Percentiles rank a stretch among this genome's conserved stretches.
Conservation (phyloP, 2,113 vertebrate genomes). For the Macquaria ambigua region DNA sequence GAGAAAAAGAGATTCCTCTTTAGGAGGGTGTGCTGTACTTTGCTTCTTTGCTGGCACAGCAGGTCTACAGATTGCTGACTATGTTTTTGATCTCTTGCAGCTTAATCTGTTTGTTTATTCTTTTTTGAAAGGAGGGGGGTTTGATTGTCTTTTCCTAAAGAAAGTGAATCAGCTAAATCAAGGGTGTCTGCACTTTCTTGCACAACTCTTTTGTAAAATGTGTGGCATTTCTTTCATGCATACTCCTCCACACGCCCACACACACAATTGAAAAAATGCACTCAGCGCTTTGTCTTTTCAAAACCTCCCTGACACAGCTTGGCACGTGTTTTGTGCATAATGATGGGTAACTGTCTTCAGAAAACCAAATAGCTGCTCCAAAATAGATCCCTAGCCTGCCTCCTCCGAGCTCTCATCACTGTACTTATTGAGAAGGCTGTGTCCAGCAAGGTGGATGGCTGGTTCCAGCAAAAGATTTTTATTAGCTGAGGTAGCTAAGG, state of each 20-base stretch:
- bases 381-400: conserved; percentile 15
- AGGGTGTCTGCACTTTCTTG: background rate
- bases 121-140: background rate
- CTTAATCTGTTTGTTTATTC: conserved; percentile 43
- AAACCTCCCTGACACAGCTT: conserved; percentile 17
- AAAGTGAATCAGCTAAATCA: conserved; percentile 47
- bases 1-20: background rate
- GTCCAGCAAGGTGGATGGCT: background rate
- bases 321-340: background rate
- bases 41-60: conserved; percentile 57
- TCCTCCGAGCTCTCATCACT: background rate
- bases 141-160: conserved; percentile 15
- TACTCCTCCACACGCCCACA: background rate
- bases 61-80: conserved; percentile 62
- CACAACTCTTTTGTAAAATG: background rate
- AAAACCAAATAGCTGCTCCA: conserved; percentile 6
- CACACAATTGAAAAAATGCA: background rate
- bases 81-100: conserved; percentile 13
- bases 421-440: background rate
- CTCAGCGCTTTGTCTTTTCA: conserved; percentile 6
- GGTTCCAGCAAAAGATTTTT: background rate
- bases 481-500: background rate
- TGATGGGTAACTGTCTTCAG: conserved; percentile 11
- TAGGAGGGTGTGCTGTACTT: conserved; percentile 2
- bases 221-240: conserved; percentile 9